Evolutionary conservation across 2,797 vertebrate species (phyloP), one percentile per base, ranked within the genome.

Genomic region (Uromys caudimaculatus): DNA sequence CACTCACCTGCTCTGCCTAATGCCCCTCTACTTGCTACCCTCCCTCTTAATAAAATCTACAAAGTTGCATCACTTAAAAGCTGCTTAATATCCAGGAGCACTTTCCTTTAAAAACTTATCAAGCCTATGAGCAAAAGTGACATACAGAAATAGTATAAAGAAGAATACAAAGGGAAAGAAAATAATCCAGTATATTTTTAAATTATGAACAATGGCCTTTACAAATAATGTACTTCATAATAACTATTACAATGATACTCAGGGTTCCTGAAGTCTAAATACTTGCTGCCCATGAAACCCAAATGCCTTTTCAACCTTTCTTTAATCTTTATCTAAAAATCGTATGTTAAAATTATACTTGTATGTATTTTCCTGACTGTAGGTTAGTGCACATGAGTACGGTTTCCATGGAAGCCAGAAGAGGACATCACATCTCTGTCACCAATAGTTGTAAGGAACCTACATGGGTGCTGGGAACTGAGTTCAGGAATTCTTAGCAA

Each of bases 211-310:
- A 92, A 41, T 44, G 35, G 56, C 38, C 58, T 71, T 38, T 82
- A 93, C 8, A 64, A 79, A 47, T 79, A 78, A 89, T 17, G 11
- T 88, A 85, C 41, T 47, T 52, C 89, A 3, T 87, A 84, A 56
- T 47, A 84, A 87, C 82, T 50, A 54, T 35, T 62, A 69, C 4
- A 94, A 8, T 35, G 81, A 73, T 35, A 76, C 9, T 71, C 19
- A 47, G 12, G 50, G 3, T 79, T 23, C 3, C 10, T 82, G 11
- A 1, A 88, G 35, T 73, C 38, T 14, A 62, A 73, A 87, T 56
- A 91, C 91, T 44, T 64, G 90, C 38, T 77, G 13, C 13, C 32
- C 23, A 79, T 62, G 9, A 93, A 6, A 71, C 5, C 10, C 17
- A 56, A 95, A 89, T 89, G 12, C 44, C 38, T 27, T 84, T 13